Evolutionary conservation across 2,797 vertebrate species (phyloP), one percentile per base, ranked within the genome.

Genomic region (Syngnathus rostellatus): DNA sequence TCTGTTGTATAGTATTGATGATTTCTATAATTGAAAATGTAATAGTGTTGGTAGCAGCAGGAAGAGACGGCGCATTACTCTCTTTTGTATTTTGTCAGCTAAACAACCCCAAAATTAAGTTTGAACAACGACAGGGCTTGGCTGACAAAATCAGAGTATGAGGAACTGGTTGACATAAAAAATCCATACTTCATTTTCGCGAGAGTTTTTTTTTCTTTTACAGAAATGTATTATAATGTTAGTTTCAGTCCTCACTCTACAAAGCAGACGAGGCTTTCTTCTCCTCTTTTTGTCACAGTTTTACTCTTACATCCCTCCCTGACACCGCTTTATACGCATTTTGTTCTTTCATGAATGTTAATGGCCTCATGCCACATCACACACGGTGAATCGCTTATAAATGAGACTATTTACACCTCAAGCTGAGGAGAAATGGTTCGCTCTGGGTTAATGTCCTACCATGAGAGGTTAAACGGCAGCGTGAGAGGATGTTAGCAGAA

Each of bases 321-420:
- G 54, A 41, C 63, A 25, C 45, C 17, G 64, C 53, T 62, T 61
- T 39, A 72, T 67, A 78, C 69, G 25, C 6, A 38, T 7, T 66
- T 67, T 70, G 71, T 75, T 70, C 59, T 72, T 76, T 63, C 48
- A 72, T 55, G 61, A 74, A 68, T 75, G 71, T 71, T 75, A 70
- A 78, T 78, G 72, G 85, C 82, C 82, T 84, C 85, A 88, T 85
- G 86, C 86, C 80, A 89, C 86, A 80, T 75, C 68, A 83, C 75
- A 81, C 75, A 79, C 82, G 63, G 78, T 71, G 58, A 78, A 68
- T 72, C 74, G 65, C 75, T 77, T 84, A 73, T 84, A 80, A 76
- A 79, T 85, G 81, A 50, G 62, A 70, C 70, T 84, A 89, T 85
- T 76, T 86, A 85, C 78, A 86, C 76, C 65, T 81, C 77, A 16